Evolutionary conservation across 2,113 vertebrate genomes (phyloP).

Genomic region (Lepidothrix coronata): DNA sequence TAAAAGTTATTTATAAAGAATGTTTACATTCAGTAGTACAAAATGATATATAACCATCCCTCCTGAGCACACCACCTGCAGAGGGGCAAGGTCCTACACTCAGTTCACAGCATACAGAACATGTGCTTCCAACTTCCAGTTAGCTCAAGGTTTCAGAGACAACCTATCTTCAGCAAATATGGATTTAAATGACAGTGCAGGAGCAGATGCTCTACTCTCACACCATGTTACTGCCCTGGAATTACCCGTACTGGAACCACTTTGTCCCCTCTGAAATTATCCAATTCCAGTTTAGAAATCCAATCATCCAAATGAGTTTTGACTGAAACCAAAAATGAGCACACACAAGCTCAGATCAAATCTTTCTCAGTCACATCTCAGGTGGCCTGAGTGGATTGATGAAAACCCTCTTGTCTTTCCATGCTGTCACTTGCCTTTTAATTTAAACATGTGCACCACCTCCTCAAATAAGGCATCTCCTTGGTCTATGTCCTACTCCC

Average conservation of each 20-base stretch:
- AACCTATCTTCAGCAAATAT: neutral
- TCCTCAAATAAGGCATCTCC: neutral
- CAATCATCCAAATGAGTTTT: neutral
- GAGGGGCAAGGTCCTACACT: neutral
- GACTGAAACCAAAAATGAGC: neutral
- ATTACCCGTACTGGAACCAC: neutral
- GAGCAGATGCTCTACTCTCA: neutral
- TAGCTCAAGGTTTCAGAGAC: neutral
- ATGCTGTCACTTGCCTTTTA: neutral
- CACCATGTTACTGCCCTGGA: neutral
- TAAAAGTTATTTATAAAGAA: constrained; percentile 46
- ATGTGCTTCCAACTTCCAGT: neutral
- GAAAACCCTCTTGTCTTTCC: neutral
- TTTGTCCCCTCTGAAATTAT: neutral
- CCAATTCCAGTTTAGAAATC: neutral
- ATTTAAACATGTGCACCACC: neutral
- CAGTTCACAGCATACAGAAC: neutral
- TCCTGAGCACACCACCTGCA: neutral
- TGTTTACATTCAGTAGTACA: constrained; percentile 25
- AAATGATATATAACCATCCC: neutral
- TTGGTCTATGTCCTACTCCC: neutral
- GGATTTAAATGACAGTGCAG: neutral
- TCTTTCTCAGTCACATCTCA: neutral
- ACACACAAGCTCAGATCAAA: neutral
- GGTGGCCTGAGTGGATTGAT: neutral